Percentiles rank a stretch among this genome's conserved stretches.
phyloP scores from a whole-genome alignment of 2,888 invertebrate genomes.

The Alloplasta piceator region DNA sequence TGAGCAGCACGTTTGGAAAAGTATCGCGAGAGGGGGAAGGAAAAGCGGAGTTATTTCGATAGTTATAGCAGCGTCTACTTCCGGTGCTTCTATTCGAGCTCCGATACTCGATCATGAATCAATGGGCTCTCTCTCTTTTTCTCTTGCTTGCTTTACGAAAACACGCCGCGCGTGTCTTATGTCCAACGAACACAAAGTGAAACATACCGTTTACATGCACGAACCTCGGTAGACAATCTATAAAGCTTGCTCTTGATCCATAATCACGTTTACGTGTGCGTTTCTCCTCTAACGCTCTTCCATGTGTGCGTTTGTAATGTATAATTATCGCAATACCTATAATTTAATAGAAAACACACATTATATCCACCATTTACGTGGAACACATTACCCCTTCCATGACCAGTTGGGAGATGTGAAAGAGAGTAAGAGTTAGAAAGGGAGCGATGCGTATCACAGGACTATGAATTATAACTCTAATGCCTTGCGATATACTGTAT shows the following conservation, averaged over 20 bases:
- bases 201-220: background rate
- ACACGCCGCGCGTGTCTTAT: conserved; percentile 46
- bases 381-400: conserved; percentile 65
- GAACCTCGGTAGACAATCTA: background rate
- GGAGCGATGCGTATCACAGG: conserved; percentile 58
- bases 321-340: conserved; percentile 72
- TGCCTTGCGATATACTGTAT: conserved; percentile 58
- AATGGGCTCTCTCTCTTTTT: conserved; percentile 15
- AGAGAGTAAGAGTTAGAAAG: conserved; percentile 20
- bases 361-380: conserved; percentile 67
- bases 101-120: conserved; percentile 63
- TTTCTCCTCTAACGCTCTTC: conserved; percentile 33
- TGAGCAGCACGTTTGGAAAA: conserved; percentile 65
- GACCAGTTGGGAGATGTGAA: conserved; percentile 17
- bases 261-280: conserved; percentile 50
- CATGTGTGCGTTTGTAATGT: conserved; percentile 58
- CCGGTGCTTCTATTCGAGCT: conserved; percentile 28
- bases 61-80: conserved; percentile 49
- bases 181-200: conserved; percentile 47
- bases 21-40: background rate
- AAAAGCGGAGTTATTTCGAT: conserved; percentile 16
- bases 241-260: conserved; percentile 37
- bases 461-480: conserved; percentile 64
- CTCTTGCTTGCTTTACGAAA: conserved; percentile 12
- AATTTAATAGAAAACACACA: conserved; percentile 70